A percentile compares a stretch with the other conserved stretches of the same genome.
Evolutionary conservation across 2,113 vertebrate genomes (phyloP).

Genomic region (Rhinogobius similis): DNA sequence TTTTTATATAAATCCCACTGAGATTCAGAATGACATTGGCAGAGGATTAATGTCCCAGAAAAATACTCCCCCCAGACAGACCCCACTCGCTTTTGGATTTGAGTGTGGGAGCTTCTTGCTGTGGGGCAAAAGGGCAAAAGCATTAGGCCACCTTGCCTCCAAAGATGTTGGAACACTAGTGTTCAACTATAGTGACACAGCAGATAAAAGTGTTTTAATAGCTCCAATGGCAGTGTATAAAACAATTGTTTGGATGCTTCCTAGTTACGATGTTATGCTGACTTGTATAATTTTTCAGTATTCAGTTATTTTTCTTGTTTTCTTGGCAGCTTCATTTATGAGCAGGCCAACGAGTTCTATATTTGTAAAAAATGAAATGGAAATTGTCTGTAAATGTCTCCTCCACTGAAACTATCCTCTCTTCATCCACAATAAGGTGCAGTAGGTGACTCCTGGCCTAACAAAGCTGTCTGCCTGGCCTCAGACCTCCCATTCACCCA

Average conservation of each 20-base stretch:
- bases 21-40: background rate
- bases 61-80: no score
- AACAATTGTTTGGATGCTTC: no score
- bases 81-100: no score
- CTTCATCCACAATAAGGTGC: conserved; percentile 77
- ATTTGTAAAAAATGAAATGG: background rate
- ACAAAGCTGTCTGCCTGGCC: conserved; percentile 52
- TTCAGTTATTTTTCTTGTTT: background rate
- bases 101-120: no score
- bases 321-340: background rate
- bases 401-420: conserved; percentile 64
- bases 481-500: conserved; percentile 76
- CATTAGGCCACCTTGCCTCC: no score
- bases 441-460: conserved; percentile 67
- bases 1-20: no score
- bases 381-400: background rate
- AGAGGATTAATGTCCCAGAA: background rate
- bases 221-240: no score
- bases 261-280: no score
- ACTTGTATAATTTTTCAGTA: background rate
- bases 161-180: no score
- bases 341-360: background rate
- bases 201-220: background rate
- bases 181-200: background rate
- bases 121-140: no score